Percentiles rank a stretch among this genome's conserved stretches.
These are phyloP conservation scores for Eulithis testata DNA, from an alignment of 2,888 invertebrate genomes.

Conservation along the genomic window DNA sequence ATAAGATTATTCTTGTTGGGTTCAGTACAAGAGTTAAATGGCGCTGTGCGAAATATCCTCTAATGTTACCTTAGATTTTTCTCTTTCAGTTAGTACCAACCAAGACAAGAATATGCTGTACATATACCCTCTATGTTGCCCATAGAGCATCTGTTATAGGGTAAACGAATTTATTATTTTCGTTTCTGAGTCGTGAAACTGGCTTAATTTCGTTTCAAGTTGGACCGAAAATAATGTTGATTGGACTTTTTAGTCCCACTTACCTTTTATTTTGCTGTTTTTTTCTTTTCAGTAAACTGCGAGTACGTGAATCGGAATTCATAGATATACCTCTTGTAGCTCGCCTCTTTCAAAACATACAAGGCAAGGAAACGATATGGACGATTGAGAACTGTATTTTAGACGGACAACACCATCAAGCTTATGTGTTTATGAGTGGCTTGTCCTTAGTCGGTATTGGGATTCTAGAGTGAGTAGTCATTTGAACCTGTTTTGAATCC, in stretches of 20 bases:
- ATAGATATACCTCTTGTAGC: slow-evolving; percentile 70
- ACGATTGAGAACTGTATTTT: slow-evolving; percentile 62
- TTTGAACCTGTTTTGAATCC: background rate
- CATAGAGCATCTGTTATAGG: slow-evolving; percentile 70
- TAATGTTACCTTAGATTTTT: background rate
- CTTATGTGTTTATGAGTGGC: slow-evolving; percentile 66
- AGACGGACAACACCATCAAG: slow-evolving; percentile 50
- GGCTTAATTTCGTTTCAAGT: no score
- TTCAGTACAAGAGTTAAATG: no score
- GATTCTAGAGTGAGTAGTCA: slow-evolving; percentile 67
- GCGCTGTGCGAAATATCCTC: no score
- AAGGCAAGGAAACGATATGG: slow-evolving; percentile 64
- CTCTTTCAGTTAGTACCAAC: slow-evolving; percentile 65
- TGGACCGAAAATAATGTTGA: no score
- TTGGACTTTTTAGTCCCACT: no score
- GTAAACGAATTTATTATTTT: slow-evolving; percentile 45
- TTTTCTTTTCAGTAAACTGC: slow-evolving; percentile 55
- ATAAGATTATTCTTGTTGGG: no score
- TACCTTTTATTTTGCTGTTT: no score
- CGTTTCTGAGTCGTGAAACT: background rate
- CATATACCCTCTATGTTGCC: slow-evolving; percentile 63
- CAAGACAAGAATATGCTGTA: slow-evolving; percentile 51
- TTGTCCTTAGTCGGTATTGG: slow-evolving; percentile 64
- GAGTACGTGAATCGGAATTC: slow-evolving; percentile 71
- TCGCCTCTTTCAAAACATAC: slow-evolving; percentile 56